These are phyloP conservation scores for Aurelia sp. DNA, from an alignment of 30 jellyfish, hydroid and myxozoan species.

Conservation along the genomic window DNA sequence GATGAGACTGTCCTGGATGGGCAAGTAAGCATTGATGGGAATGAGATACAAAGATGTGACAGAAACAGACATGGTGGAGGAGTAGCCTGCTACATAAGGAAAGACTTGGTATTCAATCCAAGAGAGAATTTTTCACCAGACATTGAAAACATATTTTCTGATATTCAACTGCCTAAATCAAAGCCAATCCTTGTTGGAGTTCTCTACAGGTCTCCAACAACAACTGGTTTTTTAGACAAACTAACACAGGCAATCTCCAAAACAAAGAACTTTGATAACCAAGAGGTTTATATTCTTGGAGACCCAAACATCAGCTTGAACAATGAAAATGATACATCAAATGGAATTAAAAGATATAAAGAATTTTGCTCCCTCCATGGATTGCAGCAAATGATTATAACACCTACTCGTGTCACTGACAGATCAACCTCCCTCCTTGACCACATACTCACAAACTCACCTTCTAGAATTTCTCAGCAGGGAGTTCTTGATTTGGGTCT, in stretches of 20 bases:
- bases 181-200: not conserved
- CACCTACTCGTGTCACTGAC: slow-evolving; percentile 47
- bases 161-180: slow-evolving; percentile 32
- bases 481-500: too few relatives aligned
- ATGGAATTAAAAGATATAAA: slow-evolving; percentile 5
- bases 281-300: slow-evolving; percentile 49
- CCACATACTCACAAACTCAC: too few relatives aligned
- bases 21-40: not conserved
- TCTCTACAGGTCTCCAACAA: slow-evolving; percentile 40
- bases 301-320: too few relatives aligned
- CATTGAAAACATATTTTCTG: slow-evolving; percentile 49
- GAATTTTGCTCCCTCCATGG: slow-evolving; percentile 52
- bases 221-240: slow-evolving; percentile 36
- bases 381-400: slow-evolving; percentile 18
- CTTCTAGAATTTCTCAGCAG: too few relatives aligned
- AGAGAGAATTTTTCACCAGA: slow-evolving; percentile 27
- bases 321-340: too few relatives aligned
- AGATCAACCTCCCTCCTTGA: slow-evolving; percentile 3
- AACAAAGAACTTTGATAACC: slow-evolving; percentile 40
- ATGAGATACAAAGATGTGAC: slow-evolving; percentile 41
- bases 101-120: not conserved
- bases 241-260: slow-evolving; percentile 53
- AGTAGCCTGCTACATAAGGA: slow-evolving; percentile 64
- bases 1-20: not conserved
- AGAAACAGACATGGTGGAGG: slow-evolving; percentile 61